Evolutionary conservation across 1,140 invertebrate species (phyloP).

Genomic region (Musca domestica): DNA sequence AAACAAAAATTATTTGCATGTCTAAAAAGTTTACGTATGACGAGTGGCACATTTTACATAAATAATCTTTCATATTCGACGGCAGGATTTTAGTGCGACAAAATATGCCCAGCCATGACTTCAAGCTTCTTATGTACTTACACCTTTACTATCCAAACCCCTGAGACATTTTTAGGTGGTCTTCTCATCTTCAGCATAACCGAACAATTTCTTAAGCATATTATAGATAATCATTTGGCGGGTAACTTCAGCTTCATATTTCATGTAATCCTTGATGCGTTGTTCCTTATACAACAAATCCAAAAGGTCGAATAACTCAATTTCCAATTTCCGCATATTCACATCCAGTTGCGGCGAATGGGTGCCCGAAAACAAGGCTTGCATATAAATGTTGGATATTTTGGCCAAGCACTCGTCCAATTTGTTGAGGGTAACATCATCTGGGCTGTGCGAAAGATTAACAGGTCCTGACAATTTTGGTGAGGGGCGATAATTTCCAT

Average conservation of each 20-base stretch:
- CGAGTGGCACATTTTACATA: no score
- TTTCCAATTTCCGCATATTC: constrained; percentile 35
- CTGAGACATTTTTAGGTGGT: neutral
- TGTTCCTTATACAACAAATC: constrained; percentile 42
- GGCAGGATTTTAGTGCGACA: no score
- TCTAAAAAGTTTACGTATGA: no score
- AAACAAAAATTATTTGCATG: no score
- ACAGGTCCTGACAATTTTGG: constrained; percentile 36
- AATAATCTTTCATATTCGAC: no score
- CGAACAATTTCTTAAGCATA: constrained; percentile 47
- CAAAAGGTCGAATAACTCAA: constrained; percentile 43
- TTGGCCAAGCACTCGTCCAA: constrained; percentile 39
- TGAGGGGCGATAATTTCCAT: constrained; percentile 21
- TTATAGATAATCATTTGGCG: constrained; percentile 51
- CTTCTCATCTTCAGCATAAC: constrained; percentile 35
- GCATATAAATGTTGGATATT: constrained; percentile 43
- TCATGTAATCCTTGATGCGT: constrained; percentile 46
- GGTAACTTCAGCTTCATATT: constrained; percentile 47
- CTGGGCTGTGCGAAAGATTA: constrained; percentile 27
- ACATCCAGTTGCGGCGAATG: constrained; percentile 42
- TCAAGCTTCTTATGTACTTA: no score
- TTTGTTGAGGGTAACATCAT: constrained; percentile 36
- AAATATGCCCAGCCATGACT: no score
- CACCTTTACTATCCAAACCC: no score
- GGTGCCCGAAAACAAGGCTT: constrained; percentile 42